Percentiles rank a stretch among this genome's conserved stretches.
Conservation (phyloP, 2,888 invertebrate genomes). For the Disparrhopalites patrizii region DNA sequence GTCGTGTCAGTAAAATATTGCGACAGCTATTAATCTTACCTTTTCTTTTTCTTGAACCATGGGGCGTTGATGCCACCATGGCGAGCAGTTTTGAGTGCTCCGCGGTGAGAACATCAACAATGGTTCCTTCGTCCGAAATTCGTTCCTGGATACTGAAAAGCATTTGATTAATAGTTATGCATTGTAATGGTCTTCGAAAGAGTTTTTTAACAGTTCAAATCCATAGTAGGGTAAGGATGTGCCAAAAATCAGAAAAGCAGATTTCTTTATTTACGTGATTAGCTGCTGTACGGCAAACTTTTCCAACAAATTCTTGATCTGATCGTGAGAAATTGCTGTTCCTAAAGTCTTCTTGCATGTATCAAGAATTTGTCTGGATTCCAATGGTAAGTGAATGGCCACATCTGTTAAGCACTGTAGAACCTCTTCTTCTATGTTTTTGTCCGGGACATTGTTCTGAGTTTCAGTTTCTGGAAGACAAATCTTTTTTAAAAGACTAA, state of each 20-base stretch:
- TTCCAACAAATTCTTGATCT: conserved; percentile 68
- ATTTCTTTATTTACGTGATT: conserved; percentile 55
- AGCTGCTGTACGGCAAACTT: conserved; percentile 74
- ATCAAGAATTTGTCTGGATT: conserved; percentile 62
- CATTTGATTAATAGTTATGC: no score
- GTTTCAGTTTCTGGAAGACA: conserved; percentile 37
- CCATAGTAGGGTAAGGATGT: not conserved
- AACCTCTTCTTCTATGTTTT: conserved; percentile 62
- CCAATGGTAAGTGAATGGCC: conserved; percentile 65
- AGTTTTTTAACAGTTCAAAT: not conserved
- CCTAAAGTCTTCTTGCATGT: conserved; percentile 56
- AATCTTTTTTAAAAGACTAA: no score
- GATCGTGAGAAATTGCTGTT: conserved; percentile 58
- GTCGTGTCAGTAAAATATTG: no score
- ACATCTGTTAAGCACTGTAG: conserved; percentile 66
- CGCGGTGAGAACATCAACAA: conserved; percentile 57
- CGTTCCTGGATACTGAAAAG: conserved; percentile 54
- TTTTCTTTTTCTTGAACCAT: conserved; percentile 53
- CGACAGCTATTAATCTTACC: no score
- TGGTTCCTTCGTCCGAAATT: conserved; percentile 53
- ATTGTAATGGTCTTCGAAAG: no score
- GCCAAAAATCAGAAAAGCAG: not conserved
- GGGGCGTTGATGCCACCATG: conserved; percentile 51
- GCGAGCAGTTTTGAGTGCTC: conserved; percentile 60
- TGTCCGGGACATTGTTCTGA: conserved; percentile 53